Evolutionary conservation across 2,113 vertebrate species (phyloP).

Genomic region (Gnathonemus longibarbis): DNA sequence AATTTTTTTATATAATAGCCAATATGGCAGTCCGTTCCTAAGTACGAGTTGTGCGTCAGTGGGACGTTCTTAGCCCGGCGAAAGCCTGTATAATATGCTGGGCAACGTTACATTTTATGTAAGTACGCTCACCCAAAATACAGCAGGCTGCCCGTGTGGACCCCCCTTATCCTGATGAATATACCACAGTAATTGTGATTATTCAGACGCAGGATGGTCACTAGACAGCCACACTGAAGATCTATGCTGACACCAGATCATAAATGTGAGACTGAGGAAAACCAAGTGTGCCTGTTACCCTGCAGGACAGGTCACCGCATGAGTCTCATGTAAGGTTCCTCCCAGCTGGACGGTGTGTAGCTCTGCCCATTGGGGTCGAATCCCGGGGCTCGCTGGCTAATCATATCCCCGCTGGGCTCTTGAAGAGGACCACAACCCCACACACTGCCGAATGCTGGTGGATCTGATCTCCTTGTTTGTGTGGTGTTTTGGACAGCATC

Average conservation of each 20-base stretch:
- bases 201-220: background rate
- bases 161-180: background rate
- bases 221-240: background rate
- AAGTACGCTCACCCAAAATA: background rate
- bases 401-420: background rate
- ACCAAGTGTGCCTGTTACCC: background rate
- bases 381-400: background rate
- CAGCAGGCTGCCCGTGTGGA: background rate
- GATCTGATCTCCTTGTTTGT: background rate
- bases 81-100: background rate
- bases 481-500: background rate
- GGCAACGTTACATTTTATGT: background rate
- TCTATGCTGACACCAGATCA: background rate
- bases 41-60: too few species aligned
- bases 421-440: background rate
- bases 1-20: too few species aligned
- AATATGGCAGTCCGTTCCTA: too few species aligned
- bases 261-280: background rate
- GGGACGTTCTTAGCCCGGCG: background rate
- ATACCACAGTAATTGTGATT: background rate
- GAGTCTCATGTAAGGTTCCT: background rate
- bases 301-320: background rate
- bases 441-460: background rate
- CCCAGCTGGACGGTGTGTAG: background rate
- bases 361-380: background rate